Percentiles rank a stretch among this genome's conserved stretches.
phyloP scores from a whole-genome alignment of 23 tunicate genomes.

The Oikopleura albicans region DNA sequence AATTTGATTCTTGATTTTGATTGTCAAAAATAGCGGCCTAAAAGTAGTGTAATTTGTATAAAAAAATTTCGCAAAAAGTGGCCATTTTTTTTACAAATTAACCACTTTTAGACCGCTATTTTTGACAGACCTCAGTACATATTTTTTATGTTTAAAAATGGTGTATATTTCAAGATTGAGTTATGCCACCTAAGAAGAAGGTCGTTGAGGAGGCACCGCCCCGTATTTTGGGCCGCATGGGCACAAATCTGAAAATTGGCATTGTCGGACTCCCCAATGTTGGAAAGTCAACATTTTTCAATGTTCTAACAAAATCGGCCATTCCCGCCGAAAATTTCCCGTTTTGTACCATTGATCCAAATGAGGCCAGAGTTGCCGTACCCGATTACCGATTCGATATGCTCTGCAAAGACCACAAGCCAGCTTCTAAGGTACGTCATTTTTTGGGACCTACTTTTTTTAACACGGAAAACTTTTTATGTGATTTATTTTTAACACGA shows the following conservation, averaged over 20 bases:
- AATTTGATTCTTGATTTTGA: no score
- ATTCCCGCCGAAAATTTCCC: conserved; percentile 94
- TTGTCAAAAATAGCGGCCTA: no score
- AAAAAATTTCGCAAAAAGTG: no score
- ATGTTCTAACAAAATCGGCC: conserved; percentile 73
- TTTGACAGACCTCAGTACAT: no score
- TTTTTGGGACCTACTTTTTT: not conserved
- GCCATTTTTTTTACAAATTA: no score
- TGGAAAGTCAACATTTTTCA: conserved; percentile 94
- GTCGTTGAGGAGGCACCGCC: conserved; percentile 84
- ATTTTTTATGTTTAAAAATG: no score
- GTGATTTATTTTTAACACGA: no score
- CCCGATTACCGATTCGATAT: conserved; percentile 89
- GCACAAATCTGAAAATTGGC: conserved; percentile 90
- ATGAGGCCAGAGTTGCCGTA: conserved; percentile 89
- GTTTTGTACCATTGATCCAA: conserved; percentile 98
- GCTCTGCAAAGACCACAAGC: conserved; percentile 59
- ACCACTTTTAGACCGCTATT: no score
- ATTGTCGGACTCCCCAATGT: conserved; percentile 93
- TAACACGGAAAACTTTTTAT: no score
- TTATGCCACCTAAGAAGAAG: conserved; percentile 95
- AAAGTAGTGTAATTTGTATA: no score
- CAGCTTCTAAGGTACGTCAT: conserved; percentile 97
- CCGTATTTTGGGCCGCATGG: conserved; percentile 60
- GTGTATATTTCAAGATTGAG: no score